phyloP scores from a whole-genome alignment of 2,888 invertebrate genomes.

The Lithophane leautieri region DNA sequence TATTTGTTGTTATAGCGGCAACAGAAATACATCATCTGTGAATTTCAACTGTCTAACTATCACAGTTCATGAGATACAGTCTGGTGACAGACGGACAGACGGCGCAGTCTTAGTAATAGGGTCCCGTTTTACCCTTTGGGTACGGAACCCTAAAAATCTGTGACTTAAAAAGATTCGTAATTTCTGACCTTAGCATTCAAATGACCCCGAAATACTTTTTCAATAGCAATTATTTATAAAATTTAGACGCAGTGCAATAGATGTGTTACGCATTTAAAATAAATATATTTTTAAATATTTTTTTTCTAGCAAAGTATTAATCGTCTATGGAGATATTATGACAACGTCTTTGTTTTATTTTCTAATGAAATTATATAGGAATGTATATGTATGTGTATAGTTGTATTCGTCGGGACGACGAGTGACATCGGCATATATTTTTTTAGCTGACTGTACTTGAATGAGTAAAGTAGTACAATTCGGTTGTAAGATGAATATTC shows the following conservation, averaged over 20 bases:
- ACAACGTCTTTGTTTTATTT: slow-evolving; percentile 58
- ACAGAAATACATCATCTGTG: too few species aligned
- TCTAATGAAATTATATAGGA: slow-evolving; percentile 63
- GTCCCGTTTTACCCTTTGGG: too few species aligned
- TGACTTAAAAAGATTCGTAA: background rate
- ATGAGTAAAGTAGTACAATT: slow-evolving; percentile 49
- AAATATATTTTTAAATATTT: slow-evolving; percentile 63
- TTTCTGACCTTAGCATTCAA: slow-evolving; percentile 29
- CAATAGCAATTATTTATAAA: slow-evolving; percentile 50
- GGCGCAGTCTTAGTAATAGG: too few species aligned
- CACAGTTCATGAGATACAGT: too few species aligned
- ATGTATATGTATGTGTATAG: slow-evolving; percentile 65
- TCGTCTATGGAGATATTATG: slow-evolving; percentile 66
- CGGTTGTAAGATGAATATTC: slow-evolving; percentile 32
- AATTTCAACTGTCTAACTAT: too few species aligned
- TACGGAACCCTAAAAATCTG: too few species aligned
- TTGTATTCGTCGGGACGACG: slow-evolving; percentile 54
- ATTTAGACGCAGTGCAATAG: slow-evolving; percentile 64
- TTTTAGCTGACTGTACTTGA: slow-evolving; percentile 50
- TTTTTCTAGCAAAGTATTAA: slow-evolving; percentile 65
- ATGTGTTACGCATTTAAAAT: slow-evolving; percentile 64
- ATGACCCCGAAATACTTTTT: background rate
- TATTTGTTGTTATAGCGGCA: too few species aligned
- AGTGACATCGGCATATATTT: slow-evolving; percentile 51
- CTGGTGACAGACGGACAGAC: too few species aligned